Percentiles rank a stretch among this genome's conserved stretches.
phyloP scores from a whole-genome alignment of 2,797 vertebrate genomes.

The Hephaestus fuliginosus region DNA sequence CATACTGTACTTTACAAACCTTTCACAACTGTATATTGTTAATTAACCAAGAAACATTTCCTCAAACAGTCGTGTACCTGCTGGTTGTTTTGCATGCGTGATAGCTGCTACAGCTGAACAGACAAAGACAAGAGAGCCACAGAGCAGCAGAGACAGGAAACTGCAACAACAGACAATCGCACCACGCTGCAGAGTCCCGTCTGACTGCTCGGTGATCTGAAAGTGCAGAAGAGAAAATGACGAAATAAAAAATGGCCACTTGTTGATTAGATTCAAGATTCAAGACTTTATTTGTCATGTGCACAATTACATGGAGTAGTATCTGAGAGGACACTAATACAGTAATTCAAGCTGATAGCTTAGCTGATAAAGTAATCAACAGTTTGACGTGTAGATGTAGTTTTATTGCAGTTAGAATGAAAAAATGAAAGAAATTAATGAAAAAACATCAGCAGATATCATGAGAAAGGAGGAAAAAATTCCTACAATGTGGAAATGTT shows the following conservation, averaged over 20 bases:
- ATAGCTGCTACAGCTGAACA: not conserved
- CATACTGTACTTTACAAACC: too few relatives aligned
- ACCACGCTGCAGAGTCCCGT: not conserved
- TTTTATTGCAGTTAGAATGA: not conserved
- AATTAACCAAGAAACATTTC: too few relatives aligned
- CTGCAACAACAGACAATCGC: not conserved
- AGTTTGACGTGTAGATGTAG: not conserved
- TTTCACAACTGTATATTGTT: too few relatives aligned
- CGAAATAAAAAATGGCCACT: not conserved
- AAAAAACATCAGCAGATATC: not conserved
- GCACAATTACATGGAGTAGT: too few relatives aligned
- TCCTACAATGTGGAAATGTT: fast-evolving
- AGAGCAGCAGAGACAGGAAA: not conserved
- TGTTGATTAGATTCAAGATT: too few relatives aligned
- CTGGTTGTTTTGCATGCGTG: not conserved
- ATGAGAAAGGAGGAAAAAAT: not conserved
- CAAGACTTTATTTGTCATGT: too few relatives aligned
- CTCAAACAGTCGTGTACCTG: too few relatives aligned
- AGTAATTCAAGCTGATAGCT: not conserved
- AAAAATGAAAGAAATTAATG: not conserved
- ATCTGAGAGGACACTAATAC: not conserved
- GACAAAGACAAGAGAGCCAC: not conserved
- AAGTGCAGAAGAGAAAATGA: not conserved
- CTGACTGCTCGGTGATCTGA: not conserved
- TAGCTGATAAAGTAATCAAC: not conserved